Base-by-base conservation (phyloP, 92 coral and sea anemone genomes). In the Umimayanthus kanabou region DNA sequence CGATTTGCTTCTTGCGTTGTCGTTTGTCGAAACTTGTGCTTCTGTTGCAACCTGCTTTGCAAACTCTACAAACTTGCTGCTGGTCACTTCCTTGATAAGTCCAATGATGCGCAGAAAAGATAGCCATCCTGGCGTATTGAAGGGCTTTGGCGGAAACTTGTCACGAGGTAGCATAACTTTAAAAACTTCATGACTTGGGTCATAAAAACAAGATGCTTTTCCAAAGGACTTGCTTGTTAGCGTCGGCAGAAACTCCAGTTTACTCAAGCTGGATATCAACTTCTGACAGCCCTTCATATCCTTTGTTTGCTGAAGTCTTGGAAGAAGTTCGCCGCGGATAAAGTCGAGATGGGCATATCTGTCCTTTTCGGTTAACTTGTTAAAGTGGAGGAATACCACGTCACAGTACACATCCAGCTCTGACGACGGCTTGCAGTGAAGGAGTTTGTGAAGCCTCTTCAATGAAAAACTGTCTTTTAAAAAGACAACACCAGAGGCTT, bases 121-220 rank as follows among this genome's bases (percentile, higher is more conserved):
- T 58, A 90, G 71, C 96, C 96, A 94, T 26, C 72, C 55, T 0
- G 3, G 6, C 0, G 80, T 39, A n/a, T 57, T 79, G 75, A 92
- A 94, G 16, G 96, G 96, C 7, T 26, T 23, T 4, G 92, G 90
- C 30, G 96, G 96, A 67, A 92, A 94, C 85, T 11, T 67, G 6
- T 94, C 91, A 23, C 42, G 82, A 18, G 85, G 43, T 0, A 94
- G 79, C 94, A 94, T 88, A 5, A 71, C 89, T 39, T 65, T 9
- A 82, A 92, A 94, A 28, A 94, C 97, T 33, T 84, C 25, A 84
- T 65, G 43, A 0, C 39, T 39, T 53, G 97, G 93, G 49, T 93
- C 96, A 50, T 87, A 87, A 84, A 91, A 91, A n/a, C 85, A 86
- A 65, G 92, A 89, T 4, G 91, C 92, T 23, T 70, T 88, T 65